These are phyloP conservation scores for Sphinx pinastri DNA, from an alignment of 2,888 invertebrate species.

Conservation along the genomic window DNA sequence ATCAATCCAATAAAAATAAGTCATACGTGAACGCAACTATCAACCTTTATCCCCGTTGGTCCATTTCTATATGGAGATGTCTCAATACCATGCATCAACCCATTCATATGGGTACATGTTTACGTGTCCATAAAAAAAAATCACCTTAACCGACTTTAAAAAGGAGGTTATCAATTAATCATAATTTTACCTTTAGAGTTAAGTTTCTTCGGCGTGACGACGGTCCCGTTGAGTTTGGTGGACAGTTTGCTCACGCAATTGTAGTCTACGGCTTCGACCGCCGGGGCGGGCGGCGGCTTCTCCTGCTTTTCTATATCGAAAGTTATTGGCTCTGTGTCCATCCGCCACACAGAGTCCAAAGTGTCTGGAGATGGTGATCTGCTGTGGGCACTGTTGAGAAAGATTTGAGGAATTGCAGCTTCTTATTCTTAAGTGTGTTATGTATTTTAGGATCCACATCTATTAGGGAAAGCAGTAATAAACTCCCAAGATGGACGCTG, in stretches of 20 bases:
- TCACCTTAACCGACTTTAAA: too few species aligned
- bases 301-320: conserved; percentile 54
- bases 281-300: conserved; percentile 34
- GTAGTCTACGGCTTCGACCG: conserved; percentile 17
- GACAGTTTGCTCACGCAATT: conserved; percentile 54
- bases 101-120: too few species aligned
- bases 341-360: conserved; percentile 58
- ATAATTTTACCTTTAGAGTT: conserved; percentile 57
- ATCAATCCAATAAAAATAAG: too few species aligned
- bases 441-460: not conserved
- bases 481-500: too few species aligned
- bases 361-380: conserved; percentile 67
- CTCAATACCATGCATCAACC: too few species aligned
- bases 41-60: too few species aligned
- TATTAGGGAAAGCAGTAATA: too few species aligned
- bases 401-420: not conserved
- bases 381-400: conserved; percentile 55
- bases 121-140: too few species aligned
- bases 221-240: conserved; percentile 66
- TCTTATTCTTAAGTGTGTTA: not conserved
- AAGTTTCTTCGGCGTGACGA: conserved; percentile 59
- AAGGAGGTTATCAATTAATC: too few species aligned
- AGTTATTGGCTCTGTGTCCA: conserved; percentile 66
- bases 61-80: too few species aligned
- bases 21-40: too few species aligned